A percentile compares a stretch with the other conserved stretches of the same genome.
phyloP scores from a whole-genome alignment of 2,113 vertebrate genomes.

The Channa argus region DNA sequence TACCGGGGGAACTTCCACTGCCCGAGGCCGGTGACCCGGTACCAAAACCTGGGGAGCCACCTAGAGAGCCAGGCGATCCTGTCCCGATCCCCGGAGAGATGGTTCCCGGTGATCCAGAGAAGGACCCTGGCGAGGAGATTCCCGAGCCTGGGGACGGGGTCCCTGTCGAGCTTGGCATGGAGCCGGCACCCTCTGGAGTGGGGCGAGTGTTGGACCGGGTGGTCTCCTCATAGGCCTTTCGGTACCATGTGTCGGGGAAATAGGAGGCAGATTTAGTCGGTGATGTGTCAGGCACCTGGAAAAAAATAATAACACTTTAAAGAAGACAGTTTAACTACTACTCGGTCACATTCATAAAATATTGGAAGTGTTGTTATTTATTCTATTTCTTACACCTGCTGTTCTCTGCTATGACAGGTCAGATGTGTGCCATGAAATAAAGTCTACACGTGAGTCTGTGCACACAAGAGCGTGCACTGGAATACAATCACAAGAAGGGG shows the following conservation, averaged over 20 bases:
- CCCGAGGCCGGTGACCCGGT: constrained; percentile 92
- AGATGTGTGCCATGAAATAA: not conserved
- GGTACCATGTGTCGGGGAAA: constrained; percentile 96
- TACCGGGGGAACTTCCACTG: constrained; percentile 95
- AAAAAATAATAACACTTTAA: not conserved
- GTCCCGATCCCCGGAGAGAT: constrained; percentile 93
- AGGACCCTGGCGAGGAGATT: constrained; percentile 94
- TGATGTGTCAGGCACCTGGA: constrained; percentile 91
- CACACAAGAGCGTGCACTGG: not conserved
- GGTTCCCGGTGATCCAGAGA: constrained; percentile 92
- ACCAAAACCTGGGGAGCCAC: constrained; percentile 93
- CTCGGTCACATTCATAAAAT: no score
- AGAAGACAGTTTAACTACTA: no score
- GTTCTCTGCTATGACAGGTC: not conserved
- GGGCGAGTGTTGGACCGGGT: constrained; percentile 87
- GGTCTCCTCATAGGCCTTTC: constrained; percentile 93
- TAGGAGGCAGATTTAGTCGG: constrained; percentile 91
- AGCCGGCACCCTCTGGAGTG: constrained; percentile 93
- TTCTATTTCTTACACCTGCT: not conserved
- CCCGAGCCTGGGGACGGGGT: constrained; percentile 94
- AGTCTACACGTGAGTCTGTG: no score
- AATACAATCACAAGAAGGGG: not conserved
- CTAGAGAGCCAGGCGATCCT: constrained; percentile 92
- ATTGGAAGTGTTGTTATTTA: not conserved
- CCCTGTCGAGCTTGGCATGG: constrained; percentile 93